These are phyloP conservation scores for Nasonia oneida DNA, from an alignment of 2,888 invertebrate species.

Conservation along the genomic window DNA sequence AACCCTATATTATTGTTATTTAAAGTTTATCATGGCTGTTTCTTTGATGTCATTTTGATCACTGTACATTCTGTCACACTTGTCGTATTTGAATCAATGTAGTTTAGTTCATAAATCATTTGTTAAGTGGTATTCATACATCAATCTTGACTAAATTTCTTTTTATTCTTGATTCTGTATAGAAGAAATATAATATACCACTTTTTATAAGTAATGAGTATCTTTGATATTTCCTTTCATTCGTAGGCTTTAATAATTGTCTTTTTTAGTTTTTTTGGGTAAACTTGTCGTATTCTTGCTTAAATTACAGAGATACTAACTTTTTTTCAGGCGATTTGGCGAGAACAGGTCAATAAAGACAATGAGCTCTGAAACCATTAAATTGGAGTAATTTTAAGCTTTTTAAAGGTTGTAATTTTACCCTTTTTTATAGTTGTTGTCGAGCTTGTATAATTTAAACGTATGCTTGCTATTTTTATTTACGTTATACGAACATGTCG, in stretches of 20 bases:
- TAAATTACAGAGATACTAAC: constrained; percentile 51
- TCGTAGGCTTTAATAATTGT: constrained; percentile 3
- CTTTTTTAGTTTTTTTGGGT: constrained; percentile 29
- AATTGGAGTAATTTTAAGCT: constrained; percentile 56
- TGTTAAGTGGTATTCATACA: not conserved
- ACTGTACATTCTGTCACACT: constrained; percentile 10
- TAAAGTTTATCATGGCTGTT: not conserved
- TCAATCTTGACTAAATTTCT: not conserved
- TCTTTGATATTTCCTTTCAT: not conserved
- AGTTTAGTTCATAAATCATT: constrained; percentile 17
- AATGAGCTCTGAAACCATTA: constrained; percentile 58
- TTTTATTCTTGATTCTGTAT: not conserved
- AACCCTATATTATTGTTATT: not conserved
- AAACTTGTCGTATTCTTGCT: constrained; percentile 24
- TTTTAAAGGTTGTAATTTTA: constrained; percentile 62
- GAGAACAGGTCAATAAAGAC: constrained; percentile 60
- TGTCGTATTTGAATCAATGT: constrained; percentile 11
- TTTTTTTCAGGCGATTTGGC: constrained; percentile 60
- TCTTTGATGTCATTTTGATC: not conserved
- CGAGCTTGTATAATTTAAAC: constrained; percentile 49
- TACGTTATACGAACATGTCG: constrained; percentile 39
- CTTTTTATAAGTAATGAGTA: not conserved
- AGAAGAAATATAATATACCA: not conserved
- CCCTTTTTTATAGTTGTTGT: constrained; percentile 49
- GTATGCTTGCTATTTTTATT: constrained; percentile 48